Evolutionary conservation across 37 sponge, comb jelly and placozoan genomes (phyloP).

Genomic region (Cliona cf. orientalis): DNA sequence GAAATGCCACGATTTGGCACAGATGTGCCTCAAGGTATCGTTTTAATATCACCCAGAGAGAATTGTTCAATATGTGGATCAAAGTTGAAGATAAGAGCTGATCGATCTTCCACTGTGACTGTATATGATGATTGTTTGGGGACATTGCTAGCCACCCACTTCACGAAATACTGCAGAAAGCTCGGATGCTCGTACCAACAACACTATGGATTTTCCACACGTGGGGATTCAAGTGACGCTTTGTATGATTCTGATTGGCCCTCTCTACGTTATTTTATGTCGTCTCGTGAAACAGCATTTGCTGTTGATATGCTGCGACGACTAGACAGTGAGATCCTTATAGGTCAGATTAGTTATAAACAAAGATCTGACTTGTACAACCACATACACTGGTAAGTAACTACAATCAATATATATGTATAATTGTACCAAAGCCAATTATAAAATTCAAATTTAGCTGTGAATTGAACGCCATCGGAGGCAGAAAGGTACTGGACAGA

Average conservation of each 20-base stretch:
- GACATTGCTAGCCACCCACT: slow-evolving; percentile 32
- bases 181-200: slow-evolving; percentile 23
- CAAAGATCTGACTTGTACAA: slow-evolving; percentile 53
- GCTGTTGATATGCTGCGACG: not conserved
- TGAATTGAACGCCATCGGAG: too few species aligned
- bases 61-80: slow-evolving; percentile 1
- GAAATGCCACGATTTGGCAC: not conserved
- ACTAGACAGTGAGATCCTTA: slow-evolving; percentile 20
- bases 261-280: slow-evolving; percentile 15
- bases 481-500: slow-evolving; percentile 14
- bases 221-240: not conserved
- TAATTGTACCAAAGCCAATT: not conserved
- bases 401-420: too few species aligned
- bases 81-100: slow-evolving; percentile 18
- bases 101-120: slow-evolving; percentile 15
- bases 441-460: too few species aligned
- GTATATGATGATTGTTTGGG: slow-evolving; percentile 36
- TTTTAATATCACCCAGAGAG: not conserved
- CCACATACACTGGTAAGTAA: not conserved
- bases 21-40: slow-evolving; percentile 3
- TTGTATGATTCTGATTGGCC: slow-evolving; percentile 27
- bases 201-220: slow-evolving; percentile 28
- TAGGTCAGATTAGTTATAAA: slow-evolving; percentile 47
- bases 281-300: slow-evolving; percentile 29
- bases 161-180: slow-evolving; percentile 26